Percentiles rank a stretch among this genome's conserved stretches.
phyloP scores from a whole-genome alignment of 2,888 invertebrate genomes.

The Caenorhabditis virilis region DNA sequence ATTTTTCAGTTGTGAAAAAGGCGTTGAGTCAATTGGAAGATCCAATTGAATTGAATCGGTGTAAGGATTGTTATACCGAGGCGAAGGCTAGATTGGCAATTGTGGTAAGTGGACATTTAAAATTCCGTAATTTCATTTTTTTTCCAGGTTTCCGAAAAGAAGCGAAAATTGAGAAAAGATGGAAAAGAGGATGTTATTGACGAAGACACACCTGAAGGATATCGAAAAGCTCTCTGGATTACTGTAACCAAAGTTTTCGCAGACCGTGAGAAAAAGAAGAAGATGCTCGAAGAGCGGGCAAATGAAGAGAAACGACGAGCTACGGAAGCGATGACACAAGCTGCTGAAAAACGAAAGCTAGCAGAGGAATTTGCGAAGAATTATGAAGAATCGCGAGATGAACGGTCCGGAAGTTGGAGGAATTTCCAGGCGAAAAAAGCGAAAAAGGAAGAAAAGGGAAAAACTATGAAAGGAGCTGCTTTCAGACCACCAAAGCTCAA shows the following conservation, averaged over 20 bases:
- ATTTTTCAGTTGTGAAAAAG: slow-evolving; percentile 81
- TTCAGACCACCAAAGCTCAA: slow-evolving; percentile 65
- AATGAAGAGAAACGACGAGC: slow-evolving; percentile 83
- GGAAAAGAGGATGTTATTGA: slow-evolving; percentile 74
- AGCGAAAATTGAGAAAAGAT: slow-evolving; percentile 83
- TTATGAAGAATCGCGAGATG: slow-evolving; percentile 78
- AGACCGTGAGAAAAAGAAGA: slow-evolving; percentile 84
- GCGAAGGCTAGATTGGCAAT: slow-evolving; percentile 91
- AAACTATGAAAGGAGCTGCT: slow-evolving; percentile 58
- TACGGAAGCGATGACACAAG: slow-evolving; percentile 88
- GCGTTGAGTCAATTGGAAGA: slow-evolving; percentile 77
- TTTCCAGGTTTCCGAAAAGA: slow-evolving; percentile 85
- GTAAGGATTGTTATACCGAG: slow-evolving; percentile 94
- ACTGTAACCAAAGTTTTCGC: slow-evolving; percentile 76
- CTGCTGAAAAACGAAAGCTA: slow-evolving; percentile 84
- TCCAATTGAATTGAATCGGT: slow-evolving; percentile 89
- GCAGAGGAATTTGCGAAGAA: slow-evolving; percentile 98
- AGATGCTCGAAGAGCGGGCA: slow-evolving; percentile 85
- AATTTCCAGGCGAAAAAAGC: slow-evolving; percentile 60
- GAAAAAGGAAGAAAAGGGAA: slow-evolving; percentile 63
- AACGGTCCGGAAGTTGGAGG: slow-evolving; percentile 66
- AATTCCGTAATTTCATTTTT: too few species aligned
- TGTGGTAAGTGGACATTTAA: slow-evolving; percentile 75
- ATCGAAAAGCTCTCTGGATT: slow-evolving; percentile 60
- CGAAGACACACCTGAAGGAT: slow-evolving; percentile 65